Conservation (phyloP, 2,888 invertebrate species). For the Lacanobia oleracea region DNA sequence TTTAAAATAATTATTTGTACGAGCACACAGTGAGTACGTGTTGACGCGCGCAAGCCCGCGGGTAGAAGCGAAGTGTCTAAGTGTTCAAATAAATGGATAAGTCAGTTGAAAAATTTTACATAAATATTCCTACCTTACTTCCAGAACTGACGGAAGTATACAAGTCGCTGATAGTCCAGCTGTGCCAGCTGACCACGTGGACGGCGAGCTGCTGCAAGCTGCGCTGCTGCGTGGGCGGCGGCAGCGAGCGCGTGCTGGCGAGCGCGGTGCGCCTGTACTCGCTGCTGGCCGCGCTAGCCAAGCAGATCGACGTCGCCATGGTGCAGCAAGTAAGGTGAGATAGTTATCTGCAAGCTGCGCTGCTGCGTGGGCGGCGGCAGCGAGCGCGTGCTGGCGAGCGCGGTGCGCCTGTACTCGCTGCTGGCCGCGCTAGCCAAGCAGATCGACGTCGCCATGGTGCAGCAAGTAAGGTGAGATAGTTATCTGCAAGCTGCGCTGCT, state of each 20-base stretch:
- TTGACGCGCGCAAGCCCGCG: too few species aligned
- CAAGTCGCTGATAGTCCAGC: slow-evolving; percentile 76
- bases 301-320: slow-evolving; percentile 68
- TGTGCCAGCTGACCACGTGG: slow-evolving; percentile 78
- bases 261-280: slow-evolving; percentile 76
- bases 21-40: too few species aligned
- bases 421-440: slow-evolving; percentile 73
- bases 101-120: too few species aligned
- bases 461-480: slow-evolving; percentile 67
- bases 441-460: slow-evolving; percentile 68
- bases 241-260: slow-evolving; percentile 76
- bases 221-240: slow-evolving; percentile 77
- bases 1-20: too few species aligned
- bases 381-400: slow-evolving; percentile 73
- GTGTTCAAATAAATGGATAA: too few species aligned
- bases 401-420: slow-evolving; percentile 76
- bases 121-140: slow-evolving; percentile 19
- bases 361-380: slow-evolving; percentile 78
- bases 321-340: slow-evolving; percentile 71
- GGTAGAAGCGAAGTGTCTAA: too few species aligned
- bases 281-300: slow-evolving; percentile 72
- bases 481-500: slow-evolving; percentile 73
- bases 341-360: slow-evolving; percentile 68
- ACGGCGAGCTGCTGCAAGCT: slow-evolving; percentile 65
- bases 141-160: slow-evolving; percentile 80